Evolutionary conservation across 2,113 vertebrate genomes (phyloP).

Genomic region (Corydoras sp.): DNA sequence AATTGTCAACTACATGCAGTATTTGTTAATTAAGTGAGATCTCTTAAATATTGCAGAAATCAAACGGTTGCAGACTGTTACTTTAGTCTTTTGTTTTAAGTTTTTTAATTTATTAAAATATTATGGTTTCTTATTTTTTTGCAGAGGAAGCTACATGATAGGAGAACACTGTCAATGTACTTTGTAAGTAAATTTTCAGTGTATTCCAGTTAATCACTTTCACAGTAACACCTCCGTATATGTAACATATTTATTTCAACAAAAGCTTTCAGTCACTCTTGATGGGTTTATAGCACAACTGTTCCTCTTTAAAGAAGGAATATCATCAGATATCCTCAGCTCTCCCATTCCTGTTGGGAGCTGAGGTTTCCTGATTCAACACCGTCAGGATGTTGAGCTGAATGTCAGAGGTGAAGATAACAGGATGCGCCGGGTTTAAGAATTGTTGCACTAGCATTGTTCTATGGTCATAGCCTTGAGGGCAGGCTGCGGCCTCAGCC

Average conservation of each 20-base stretch:
- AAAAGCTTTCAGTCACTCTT: neutral
- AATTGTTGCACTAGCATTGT: slow-evolving; percentile 42
- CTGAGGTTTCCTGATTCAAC: slow-evolving; percentile 13
- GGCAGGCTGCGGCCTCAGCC: slow-evolving; percentile 22
- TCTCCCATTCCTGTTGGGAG: slow-evolving; percentile 37
- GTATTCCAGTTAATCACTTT: too few relatives aligned
- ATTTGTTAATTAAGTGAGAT: too few relatives aligned
- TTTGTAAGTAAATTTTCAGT: slow-evolving; percentile 80
- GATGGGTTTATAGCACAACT: slow-evolving; percentile 12
- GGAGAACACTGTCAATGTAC: slow-evolving; percentile 95
- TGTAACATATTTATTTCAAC: too few relatives aligned
- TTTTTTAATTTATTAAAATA: too few relatives aligned
- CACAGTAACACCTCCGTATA: too few relatives aligned
- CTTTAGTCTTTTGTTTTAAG: too few relatives aligned
- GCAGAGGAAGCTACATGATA: slow-evolving; percentile 85
- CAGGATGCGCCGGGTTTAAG: slow-evolving; percentile 30
- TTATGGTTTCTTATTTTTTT: slow-evolving; percentile 45
- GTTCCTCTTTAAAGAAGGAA: slow-evolving; percentile 20
- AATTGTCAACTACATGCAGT: too few relatives aligned
- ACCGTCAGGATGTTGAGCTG: slow-evolving; percentile 27
- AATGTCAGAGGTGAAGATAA: slow-evolving; percentile 36
- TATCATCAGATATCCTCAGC: slow-evolving; percentile 21
- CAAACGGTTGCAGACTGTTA: too few relatives aligned
- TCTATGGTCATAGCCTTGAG: slow-evolving; percentile 42
- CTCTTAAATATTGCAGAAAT: too few relatives aligned